Percentiles rank a stretch among this genome's conserved stretches.
These are phyloP conservation scores for Dolichopus griseipennis DNA, from an alignment of 2,888 invertebrate species.

Conservation along the genomic window DNA sequence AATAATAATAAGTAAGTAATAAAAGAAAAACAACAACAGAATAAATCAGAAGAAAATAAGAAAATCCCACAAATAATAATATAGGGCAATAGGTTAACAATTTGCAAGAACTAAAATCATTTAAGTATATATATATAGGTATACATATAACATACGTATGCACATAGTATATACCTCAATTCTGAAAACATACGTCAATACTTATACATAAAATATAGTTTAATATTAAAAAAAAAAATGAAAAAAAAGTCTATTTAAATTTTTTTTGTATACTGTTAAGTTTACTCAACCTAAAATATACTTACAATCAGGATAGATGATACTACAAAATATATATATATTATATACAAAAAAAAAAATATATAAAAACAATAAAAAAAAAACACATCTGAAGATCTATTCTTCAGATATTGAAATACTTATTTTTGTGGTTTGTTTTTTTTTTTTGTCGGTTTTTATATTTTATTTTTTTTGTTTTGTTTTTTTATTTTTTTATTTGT, in stretches of 20 bases:
- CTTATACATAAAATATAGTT: background rate
- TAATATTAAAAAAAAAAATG: background rate
- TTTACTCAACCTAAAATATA: slow-evolving; percentile 3
- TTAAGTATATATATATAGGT: no score
- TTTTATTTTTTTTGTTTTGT: no score
- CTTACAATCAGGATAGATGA: background rate
- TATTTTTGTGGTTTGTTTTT: no score
- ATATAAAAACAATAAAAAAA: no score
- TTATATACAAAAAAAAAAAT: no score
- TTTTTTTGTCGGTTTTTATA: no score
- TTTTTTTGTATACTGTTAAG: background rate
- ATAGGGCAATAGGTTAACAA: slow-evolving; percentile 6
- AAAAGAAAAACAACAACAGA: background rate
- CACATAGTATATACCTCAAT: background rate
- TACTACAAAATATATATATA: no score
- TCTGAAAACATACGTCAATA: no score
- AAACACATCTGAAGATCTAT: no score
- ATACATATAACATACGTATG: background rate
- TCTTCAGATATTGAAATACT: no score
- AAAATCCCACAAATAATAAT: background rate
- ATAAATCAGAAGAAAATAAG: background rate
- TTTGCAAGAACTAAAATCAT: background rate
- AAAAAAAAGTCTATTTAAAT: background rate
- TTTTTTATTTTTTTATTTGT: no score
- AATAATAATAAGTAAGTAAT: no score